phyloP scores from a whole-genome alignment of 2,797 vertebrate species.

The Amazona ochrocephala region DNA sequence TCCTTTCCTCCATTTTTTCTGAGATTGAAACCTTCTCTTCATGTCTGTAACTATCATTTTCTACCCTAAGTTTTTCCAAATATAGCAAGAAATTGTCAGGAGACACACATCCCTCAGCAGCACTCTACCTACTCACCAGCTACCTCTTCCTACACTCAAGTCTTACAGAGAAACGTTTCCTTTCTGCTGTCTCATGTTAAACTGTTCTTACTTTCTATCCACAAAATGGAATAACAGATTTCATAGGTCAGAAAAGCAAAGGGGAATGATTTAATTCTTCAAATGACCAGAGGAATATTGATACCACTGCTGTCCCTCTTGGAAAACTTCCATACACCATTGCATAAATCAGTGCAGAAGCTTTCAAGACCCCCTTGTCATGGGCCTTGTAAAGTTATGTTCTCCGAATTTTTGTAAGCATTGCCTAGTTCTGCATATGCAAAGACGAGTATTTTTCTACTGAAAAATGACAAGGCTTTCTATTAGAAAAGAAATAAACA shows the following conservation, averaged over 20 bases:
- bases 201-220: not conserved
- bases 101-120: slow-evolving; percentile 2
- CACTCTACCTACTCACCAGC: not conserved
- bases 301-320: not conserved
- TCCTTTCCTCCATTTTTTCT: not conserved
- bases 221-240: not conserved
- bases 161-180: not conserved
- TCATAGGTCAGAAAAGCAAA: not conserved
- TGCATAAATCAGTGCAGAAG: not conserved
- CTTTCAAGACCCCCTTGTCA: not conserved
- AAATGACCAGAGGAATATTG: not conserved
- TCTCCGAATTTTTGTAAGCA: not conserved
- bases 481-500: not conserved
- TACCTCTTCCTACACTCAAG: not conserved
- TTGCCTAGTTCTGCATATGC: not conserved
- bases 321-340: not conserved
- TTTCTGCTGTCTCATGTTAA: not conserved
- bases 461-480: not conserved
- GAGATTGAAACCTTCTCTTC: not conserved
- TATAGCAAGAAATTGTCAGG: not conserved
- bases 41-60: not conserved
- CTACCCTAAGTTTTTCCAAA: not conserved
- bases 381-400: not conserved
- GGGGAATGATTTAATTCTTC: not conserved
- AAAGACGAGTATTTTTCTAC: not conserved